Base-by-base conservation (phyloP, 2,113 vertebrate species). In the Delphinus delphis region DNA sequence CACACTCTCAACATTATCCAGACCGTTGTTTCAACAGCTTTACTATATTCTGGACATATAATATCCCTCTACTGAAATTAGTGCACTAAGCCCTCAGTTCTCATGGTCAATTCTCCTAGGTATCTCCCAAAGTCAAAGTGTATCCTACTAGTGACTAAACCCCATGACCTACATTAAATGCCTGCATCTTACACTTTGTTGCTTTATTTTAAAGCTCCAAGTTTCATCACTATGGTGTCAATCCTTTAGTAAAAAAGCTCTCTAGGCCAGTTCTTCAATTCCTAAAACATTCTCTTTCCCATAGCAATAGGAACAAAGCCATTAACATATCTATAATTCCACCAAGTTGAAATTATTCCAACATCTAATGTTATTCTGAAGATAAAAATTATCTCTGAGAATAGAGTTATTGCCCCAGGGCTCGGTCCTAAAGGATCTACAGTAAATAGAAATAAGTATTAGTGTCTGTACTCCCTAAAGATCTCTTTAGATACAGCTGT, bases 301-400 rank as follows among this genome's bases (percentile, higher is more conserved):
- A 76, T 0, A 58, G 67, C 65, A 95, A 76, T n/a, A 80, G 71
- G n/a, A 82, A 20, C 14, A 41, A 65, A 88, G 17, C 20, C 25
- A 88, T 71, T 90, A 88, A 88, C 33, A 87, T 67, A 82, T 60
- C 82, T 47, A 5, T 55, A 91, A 95, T 10, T 38, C 38, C 4
- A 77, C 5, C 41, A 89, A 88, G 88, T 26, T 92, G 53, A 89
- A 96, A 89, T 38, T 85, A 67, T 73, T 88, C 62, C 47, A 81
- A 28, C 13, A 93, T 82, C 38, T 92, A 50, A 73, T 77, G 50
- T 28, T 77, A 96, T 53, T 89, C 47, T 50, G 55, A 47, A 81
- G 25, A 79, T 13, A 77, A 88, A 94, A 91, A 88, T 71, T 71
- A 95, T 85, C 50, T 93, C 65, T 85, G 73, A 79, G 60, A 85